Conservation (phyloP, 2,113 vertebrate genomes). For the Nipponia nippon region DNA sequence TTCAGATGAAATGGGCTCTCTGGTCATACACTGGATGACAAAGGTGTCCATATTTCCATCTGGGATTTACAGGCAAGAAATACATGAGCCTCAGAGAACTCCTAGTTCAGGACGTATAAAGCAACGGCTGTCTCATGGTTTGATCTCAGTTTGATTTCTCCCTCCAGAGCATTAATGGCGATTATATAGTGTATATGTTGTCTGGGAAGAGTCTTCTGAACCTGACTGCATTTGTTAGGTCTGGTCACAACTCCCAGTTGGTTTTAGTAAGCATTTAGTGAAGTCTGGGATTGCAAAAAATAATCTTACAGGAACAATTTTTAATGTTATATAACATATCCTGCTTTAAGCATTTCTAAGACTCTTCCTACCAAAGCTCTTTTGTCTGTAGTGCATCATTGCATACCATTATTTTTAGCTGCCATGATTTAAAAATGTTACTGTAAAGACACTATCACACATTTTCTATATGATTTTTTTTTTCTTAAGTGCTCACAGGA, state of each 20-base stretch:
- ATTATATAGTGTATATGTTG: neutral
- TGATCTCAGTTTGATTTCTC: neutral
- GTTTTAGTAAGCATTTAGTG: neutral
- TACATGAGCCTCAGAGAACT: neutral
- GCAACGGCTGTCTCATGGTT: neutral
- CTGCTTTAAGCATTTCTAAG: neutral
- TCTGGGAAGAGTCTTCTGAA: neutral
- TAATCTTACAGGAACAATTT: neutral
- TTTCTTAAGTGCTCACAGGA: conserved; percentile 32
- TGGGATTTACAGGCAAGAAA: neutral
- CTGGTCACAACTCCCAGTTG: neutral
- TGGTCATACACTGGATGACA: neutral
- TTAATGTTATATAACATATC: neutral
- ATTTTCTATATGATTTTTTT: conserved; percentile 9
- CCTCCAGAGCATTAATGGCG: neutral
- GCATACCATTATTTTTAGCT: conserved; percentile 56
- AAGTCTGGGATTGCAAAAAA: neutral
- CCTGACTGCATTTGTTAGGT: neutral
- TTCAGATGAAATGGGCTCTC: neutral
- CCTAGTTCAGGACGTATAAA: neutral
- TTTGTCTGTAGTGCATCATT: conserved; percentile 1
- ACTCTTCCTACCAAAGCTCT: neutral
- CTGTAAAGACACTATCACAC: conserved; percentile 2
- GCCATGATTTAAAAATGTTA: conserved; percentile 7
- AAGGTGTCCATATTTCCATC: neutral